A percentile compares a stretch with the other conserved stretches of the same genome.
These are phyloP conservation scores for Caerostris darwini DNA, from an alignment of 1,140 invertebrate species.

Conservation along the genomic window DNA sequence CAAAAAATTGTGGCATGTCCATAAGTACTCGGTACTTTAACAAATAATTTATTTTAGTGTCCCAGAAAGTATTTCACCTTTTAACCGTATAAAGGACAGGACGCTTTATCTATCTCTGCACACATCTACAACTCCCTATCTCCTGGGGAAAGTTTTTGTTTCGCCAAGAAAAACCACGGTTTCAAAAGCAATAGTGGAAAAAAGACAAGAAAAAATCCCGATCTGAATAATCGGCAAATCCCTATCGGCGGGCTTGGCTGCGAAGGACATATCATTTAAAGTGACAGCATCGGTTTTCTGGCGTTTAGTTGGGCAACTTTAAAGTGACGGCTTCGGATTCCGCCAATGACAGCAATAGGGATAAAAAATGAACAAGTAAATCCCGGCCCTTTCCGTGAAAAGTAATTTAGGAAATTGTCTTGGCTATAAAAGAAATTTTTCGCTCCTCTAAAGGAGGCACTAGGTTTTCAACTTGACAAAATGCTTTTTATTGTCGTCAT, in stretches of 20 bases:
- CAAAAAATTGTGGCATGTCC: not conserved
- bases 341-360: constrained; percentile 1
- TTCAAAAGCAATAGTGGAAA: not conserved
- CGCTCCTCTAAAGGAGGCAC: not conserved
- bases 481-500: not conserved
- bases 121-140: not conserved
- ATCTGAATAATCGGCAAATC: constrained; percentile 57
- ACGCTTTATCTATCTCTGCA: not conserved
- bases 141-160: not conserved
- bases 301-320: constrained; percentile 1
- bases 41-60: not conserved
- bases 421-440: not conserved
- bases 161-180: not conserved
- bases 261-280: constrained; percentile 57
- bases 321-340: constrained; percentile 32
- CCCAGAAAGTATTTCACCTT: not conserved
- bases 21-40: not conserved
- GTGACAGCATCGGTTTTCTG: constrained; percentile 36
- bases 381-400: not conserved
- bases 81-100: not conserved
- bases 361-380: constrained; percentile 31
- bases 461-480: not conserved
- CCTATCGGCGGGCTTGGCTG: not conserved
- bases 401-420: constrained; percentile 42
- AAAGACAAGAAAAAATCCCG: constrained; percentile 11